These are phyloP conservation scores for Seriola aureovittata DNA, from an alignment of 2,113 vertebrate genomes.

Conservation along the genomic window DNA sequence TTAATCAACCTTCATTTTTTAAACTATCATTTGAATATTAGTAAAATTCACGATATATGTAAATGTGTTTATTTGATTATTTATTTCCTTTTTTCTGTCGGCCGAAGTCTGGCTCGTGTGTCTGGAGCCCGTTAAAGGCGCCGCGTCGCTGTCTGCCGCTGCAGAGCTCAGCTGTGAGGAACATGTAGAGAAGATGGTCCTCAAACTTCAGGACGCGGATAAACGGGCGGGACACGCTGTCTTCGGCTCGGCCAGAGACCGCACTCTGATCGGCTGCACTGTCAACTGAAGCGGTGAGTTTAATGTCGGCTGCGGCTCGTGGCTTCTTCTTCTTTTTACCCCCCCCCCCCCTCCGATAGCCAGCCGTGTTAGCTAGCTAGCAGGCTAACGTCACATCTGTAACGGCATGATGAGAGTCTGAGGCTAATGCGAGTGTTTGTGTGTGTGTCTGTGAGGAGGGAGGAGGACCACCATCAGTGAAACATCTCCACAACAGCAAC, in stretches of 20 bases:
- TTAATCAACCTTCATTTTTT: not conserved
- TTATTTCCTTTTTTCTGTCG: slow-evolving; percentile 64
- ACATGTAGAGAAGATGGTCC: slow-evolving; percentile 46
- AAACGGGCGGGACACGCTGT: slow-evolving; percentile 32
- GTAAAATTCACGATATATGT: not conserved
- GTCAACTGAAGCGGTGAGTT: slow-evolving; percentile 66
- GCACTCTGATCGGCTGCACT: slow-evolving; percentile 14
- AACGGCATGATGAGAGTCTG: slow-evolving; percentile 3
- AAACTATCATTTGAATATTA: too few species aligned
- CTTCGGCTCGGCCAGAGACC: slow-evolving; percentile 19
- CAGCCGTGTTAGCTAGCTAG: slow-evolving; percentile 52
- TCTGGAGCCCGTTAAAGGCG: slow-evolving; percentile 82
- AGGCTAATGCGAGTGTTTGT: not conserved
- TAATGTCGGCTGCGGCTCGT: not conserved
- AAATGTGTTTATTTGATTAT: not conserved
- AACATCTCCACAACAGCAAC: rapidly evolving
- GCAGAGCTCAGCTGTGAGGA: slow-evolving; percentile 1
- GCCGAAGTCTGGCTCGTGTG: slow-evolving; percentile 76
- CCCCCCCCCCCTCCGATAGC: too few species aligned
- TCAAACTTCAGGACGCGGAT: slow-evolving; percentile 37
- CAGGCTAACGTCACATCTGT: slow-evolving; percentile 73
- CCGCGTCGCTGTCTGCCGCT: slow-evolving; percentile 68
- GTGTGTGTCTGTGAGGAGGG: not conserved
- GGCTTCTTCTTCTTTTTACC: not conserved
- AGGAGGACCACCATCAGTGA: not conserved